A percentile compares a stretch with the other conserved stretches of the same genome.
Evolutionary conservation across 2,113 vertebrate genomes (phyloP).

Genomic region (Calonectris borealis): DNA sequence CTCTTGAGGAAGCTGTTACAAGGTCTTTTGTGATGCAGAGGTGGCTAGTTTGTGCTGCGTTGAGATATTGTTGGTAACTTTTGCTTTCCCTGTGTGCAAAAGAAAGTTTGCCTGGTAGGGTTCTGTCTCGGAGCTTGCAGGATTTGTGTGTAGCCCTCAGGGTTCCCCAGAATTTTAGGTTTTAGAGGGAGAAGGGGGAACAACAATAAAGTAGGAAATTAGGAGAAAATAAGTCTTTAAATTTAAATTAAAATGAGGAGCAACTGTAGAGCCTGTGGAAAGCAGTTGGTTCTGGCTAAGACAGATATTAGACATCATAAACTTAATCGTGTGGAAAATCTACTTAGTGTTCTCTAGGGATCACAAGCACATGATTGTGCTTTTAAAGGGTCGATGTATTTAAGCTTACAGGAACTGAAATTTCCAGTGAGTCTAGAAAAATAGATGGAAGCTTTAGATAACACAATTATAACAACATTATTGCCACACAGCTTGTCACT

Average conservation of each 20-base stretch:
- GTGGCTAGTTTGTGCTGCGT: neutral
- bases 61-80: neutral
- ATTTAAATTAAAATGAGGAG: neutral
- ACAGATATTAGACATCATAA: neutral
- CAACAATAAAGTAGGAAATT: neutral
- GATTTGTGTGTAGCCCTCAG: neutral
- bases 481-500: neutral
- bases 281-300: neutral
- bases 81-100: neutral
- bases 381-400: slow-evolving; percentile 27
- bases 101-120: neutral
- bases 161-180: neutral
- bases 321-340: slow-evolving; percentile 50
- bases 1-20: neutral
- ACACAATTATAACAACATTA: neutral
- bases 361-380: slow-evolving; percentile 1
- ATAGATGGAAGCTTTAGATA: slow-evolving; percentile 51
- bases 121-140: neutral
- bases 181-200: neutral
- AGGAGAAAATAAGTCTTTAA: rapidly evolving
- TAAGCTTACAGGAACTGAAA: slow-evolving; percentile 33
- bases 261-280: neutral
- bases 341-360: slow-evolving; percentile 18
- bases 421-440: slow-evolving; percentile 13
- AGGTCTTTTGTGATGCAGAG: neutral